phyloP scores from a whole-genome alignment of 2,113 vertebrate genomes.

The Pygoscelis antarcticus region DNA sequence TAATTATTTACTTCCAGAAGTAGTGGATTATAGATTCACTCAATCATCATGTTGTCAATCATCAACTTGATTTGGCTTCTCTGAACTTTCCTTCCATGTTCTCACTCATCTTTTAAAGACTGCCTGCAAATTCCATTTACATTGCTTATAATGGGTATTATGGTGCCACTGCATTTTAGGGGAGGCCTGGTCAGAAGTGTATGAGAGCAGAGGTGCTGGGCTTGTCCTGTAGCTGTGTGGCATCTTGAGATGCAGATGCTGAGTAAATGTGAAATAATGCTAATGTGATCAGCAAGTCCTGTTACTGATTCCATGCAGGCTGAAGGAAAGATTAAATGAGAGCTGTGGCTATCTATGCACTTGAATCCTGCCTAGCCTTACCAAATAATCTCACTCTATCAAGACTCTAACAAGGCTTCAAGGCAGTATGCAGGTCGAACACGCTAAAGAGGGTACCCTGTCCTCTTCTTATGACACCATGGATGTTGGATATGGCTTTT shows the following conservation, averaged over 20 bases:
- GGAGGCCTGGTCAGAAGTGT: not conserved
- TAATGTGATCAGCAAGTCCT: not conserved
- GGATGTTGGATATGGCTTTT: not conserved
- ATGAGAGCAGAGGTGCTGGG: not conserved
- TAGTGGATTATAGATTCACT: not conserved
- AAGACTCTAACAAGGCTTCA: not conserved
- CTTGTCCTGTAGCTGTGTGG: not conserved
- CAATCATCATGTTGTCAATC: not conserved
- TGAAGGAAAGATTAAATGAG: not conserved
- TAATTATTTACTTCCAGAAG: not conserved
- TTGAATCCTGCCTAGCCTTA: not conserved
- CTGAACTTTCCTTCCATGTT: not conserved
- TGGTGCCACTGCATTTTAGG: not conserved
- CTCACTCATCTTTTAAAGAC: not conserved
- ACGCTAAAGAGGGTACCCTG: not conserved
- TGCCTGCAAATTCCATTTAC: not conserved
- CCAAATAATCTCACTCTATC: not conserved
- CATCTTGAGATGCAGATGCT: not conserved
- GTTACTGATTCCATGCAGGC: not conserved
- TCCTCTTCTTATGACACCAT: not conserved
- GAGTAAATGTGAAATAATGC: not conserved
- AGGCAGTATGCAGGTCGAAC: rapidly evolving
- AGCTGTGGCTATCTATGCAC: not conserved
- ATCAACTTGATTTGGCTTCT: not conserved
- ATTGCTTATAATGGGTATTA: not conserved